These are phyloP conservation scores for Chelonoidis abingdonii DNA, from an alignment of 2,113 vertebrate genomes.

Conservation along the genomic window DNA sequence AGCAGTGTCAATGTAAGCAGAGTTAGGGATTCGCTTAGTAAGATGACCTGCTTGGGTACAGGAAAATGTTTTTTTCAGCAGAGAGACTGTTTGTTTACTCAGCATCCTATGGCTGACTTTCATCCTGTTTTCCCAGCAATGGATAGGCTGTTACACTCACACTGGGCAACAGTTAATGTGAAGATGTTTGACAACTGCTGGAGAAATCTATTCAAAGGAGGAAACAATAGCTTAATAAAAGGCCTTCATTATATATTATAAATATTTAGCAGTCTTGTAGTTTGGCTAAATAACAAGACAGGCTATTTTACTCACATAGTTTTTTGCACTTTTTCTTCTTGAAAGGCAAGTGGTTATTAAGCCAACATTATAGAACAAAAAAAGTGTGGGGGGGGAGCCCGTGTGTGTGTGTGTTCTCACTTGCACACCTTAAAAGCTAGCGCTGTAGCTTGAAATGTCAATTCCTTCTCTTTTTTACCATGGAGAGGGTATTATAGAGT, in stretches of 20 bases:
- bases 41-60: neutral
- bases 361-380: neutral
- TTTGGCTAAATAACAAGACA: constrained; percentile 50
- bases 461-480: neutral
- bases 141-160: constrained; percentile 32
- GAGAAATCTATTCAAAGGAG: constrained; percentile 53
- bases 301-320: constrained; percentile 49
- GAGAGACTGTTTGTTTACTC: constrained; percentile 49
- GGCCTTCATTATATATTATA: constrained; percentile 29
- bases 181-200: constrained; percentile 53
- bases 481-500: neutral
- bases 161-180: constrained; percentile 54
- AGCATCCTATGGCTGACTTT: constrained; percentile 23
- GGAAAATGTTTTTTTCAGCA: constrained; percentile 46
- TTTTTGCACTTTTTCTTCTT: constrained; percentile 44
- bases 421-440: neutral
- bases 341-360: neutral
- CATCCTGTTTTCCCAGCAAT: constrained; percentile 59
- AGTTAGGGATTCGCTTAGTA: neutral
- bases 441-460: neutral
- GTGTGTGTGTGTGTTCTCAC: neutral
- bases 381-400: neutral
- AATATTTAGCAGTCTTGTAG: constrained; percentile 51
- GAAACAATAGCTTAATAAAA: constrained; percentile 54
- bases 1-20: neutral